A percentile compares a stretch with the other conserved stretches of the same genome.
These are phyloP conservation scores for Chiloscyllium plagiosum DNA, from an alignment of 2,113 vertebrate species.

Conservation along the genomic window DNA sequence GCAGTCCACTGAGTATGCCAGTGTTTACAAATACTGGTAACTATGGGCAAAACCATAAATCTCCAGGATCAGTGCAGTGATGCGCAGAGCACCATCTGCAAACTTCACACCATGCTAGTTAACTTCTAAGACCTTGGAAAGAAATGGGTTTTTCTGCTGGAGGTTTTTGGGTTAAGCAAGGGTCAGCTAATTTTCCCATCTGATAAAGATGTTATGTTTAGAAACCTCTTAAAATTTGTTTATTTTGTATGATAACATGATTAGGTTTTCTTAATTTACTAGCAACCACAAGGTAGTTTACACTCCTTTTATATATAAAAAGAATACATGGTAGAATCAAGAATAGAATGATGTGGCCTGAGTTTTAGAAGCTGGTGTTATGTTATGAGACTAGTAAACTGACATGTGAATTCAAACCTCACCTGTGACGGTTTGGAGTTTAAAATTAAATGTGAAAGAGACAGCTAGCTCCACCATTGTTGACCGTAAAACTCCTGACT, in stretches of 20 bases:
- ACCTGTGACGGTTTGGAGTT: no score
- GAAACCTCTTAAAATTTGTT: background rate
- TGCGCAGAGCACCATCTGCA: background rate
- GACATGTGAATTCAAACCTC: no score
- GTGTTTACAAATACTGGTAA: background rate
- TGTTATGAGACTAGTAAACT: no score
- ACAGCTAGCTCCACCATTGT: no score
- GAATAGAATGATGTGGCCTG: background rate
- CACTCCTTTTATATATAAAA: background rate
- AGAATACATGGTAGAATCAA: background rate
- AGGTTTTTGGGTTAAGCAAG: background rate
- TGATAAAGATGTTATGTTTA: conserved; percentile 21
- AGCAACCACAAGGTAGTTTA: background rate
- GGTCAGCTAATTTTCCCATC: background rate
- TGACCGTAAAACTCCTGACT: no score
- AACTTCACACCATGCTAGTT: background rate
- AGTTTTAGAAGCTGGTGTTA: background rate
- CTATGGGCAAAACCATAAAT: background rate
- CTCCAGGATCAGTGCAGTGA: background rate
- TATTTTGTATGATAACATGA: background rate
- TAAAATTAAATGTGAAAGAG: no score
- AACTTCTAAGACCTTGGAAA: background rate
- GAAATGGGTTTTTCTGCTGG: background rate
- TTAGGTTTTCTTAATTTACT: background rate
- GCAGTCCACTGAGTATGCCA: background rate